Evolutionary conservation across 2,797 vertebrate species (phyloP), one percentile per base, ranked within the genome.

Genomic region (Adelosebastes latens): DNA sequence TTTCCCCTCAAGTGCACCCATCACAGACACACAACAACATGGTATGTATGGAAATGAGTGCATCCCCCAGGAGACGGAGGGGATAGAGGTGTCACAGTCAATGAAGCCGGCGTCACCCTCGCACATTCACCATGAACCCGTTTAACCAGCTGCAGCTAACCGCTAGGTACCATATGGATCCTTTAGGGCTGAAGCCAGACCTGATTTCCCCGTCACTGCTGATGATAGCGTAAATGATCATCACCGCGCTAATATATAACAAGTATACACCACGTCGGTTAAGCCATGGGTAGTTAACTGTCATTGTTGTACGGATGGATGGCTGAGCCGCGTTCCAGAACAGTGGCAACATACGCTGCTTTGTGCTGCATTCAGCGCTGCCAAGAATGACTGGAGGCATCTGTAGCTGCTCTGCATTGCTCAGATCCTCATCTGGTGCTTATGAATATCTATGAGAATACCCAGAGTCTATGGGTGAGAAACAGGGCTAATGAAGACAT

Each of bases 381-480:
- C 93, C 93, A 93, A 90, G 85, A 90, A 88, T 84, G 87, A 92
- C 91, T 92, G 88, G 90, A 91, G 89, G 91, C 93, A 93, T 94
- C 88, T 88, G 89, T 85, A 87, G 90, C 86, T 89, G 82, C 71
- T 93, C 91, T 90, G 92, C 89, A 90, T 90, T 75, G 77, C 90
- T 93, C 81, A 87, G 85, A 93, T 90, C 90, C 84, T 94, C 88
- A 90, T 93, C 89, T 94, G 88, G 82, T 86, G 89, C 89, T 89
- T 85, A 91, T 93, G 92, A 94, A 94, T 93, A 92, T 92, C 90
- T 88, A 90, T 94, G 90, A 94, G 87, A 87, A 81, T 80, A 84
- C 80, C 82, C 82, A 64, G 71, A 18, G 80, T 92, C 70, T 87
- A 56, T 85, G 86, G 72, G 84, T 90, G 86, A 92, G 87, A 77